A percentile compares a stretch with the other conserved stretches of the same genome.
Conservation (phyloP, 2,113 vertebrate genomes). For the Colossoma macropomum region DNA sequence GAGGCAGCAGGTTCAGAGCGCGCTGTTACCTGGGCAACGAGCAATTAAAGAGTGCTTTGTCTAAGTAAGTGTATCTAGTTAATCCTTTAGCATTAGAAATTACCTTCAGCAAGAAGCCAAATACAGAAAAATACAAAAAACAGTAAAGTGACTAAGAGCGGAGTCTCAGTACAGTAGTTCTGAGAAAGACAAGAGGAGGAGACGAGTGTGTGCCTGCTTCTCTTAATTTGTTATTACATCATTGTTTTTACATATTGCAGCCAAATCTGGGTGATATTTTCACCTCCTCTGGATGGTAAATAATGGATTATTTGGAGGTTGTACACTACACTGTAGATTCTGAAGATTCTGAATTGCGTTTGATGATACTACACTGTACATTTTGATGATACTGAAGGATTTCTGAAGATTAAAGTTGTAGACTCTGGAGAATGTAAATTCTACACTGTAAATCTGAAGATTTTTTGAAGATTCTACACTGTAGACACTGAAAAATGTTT, state of each 20-base stretch:
- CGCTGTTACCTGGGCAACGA: slow-evolving; percentile 61
- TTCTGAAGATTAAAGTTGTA: no score
- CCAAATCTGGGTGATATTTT: no score
- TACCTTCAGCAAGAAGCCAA: slow-evolving; percentile 28
- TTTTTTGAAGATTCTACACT: no score
- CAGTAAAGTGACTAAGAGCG: background rate
- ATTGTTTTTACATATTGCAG: background rate
- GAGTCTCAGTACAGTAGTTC: background rate
- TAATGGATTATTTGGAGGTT: no score
- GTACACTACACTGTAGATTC: no score
- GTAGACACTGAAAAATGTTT: no score
- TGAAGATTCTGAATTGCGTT: no score
- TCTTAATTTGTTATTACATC: background rate
- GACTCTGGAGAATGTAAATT: no score
- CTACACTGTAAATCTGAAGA: no score
- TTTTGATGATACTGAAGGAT: no score
- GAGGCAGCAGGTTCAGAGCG: slow-evolving; percentile 17
- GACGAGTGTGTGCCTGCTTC: background rate
- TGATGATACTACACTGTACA: no score
- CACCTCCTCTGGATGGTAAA: no score
- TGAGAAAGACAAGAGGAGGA: background rate
- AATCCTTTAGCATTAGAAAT: slow-evolving; percentile 38
- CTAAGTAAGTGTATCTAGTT: slow-evolving; percentile 38
- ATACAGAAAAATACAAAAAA: background rate
- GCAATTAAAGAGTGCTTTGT: slow-evolving; percentile 56